Base-by-base conservation (phyloP, 2,113 vertebrate genomes). In the Coreoperca whiteheadi region DNA sequence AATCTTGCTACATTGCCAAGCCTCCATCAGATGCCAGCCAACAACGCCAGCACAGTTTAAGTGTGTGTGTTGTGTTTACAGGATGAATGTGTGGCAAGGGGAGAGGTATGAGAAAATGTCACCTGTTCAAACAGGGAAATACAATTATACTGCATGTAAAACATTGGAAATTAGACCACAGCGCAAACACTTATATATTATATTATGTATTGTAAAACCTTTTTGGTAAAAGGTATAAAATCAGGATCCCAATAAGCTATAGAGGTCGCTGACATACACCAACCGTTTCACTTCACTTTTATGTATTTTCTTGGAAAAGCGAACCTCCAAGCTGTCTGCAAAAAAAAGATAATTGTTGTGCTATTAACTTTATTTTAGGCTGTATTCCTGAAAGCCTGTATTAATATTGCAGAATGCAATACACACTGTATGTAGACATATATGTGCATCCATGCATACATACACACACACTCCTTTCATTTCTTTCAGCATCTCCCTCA, bases 81-180 rank as follows among this genome's bases (percentile, higher is more conserved):
- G 37, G 46, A 39, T 68, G 65, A 43, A 28, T 74, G 51, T 21
- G 67, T 59, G 39, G 15, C 30, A 2, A 74, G 7, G 41, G 34
- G 56, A 77, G 34, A 14, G 68, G 74, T n/a, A 32, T 37, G n/a
- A 34, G 48, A 59, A 39, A 25, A 25, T 50, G 67, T 82, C 34
- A 80, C 57, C 51, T 87, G 81, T 39, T 71, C 75, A 75, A 81
- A 81, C 39, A 67, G 46, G 39, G 3, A 74, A 65, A 39, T 11
- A 8, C n/a, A 51, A 32, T 79, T 56, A 37, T 25, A 53, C 41
- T 14, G 56, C 51, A 34, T 61, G 76, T 65, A 56, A 59, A 70
- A 81, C 48, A 50, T 7, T 6, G 72, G 23, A 66, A 84, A 74
- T 61, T 76, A 68, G 11, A 59, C 8, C 66, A 64, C 48, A 21